Percentiles rank a stretch among this genome's conserved stretches.
phyloP scores from a whole-genome alignment of 2,888 invertebrate genomes.

The Leptogaster cylindrica region DNA sequence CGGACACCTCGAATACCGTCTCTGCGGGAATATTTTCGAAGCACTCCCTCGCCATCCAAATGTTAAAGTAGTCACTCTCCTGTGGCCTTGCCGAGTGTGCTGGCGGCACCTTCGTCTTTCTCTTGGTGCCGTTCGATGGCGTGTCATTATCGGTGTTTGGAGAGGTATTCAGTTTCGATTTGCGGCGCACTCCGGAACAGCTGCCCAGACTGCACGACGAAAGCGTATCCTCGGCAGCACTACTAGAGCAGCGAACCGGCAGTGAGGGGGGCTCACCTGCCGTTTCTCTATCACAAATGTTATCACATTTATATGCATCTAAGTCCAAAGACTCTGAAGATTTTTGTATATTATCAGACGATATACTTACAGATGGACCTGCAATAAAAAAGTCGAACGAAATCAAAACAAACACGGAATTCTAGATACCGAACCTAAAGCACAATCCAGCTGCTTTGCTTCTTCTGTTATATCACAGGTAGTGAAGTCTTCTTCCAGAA shows the following conservation, averaged over 20 bases:
- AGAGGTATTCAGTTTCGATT: conserved; percentile 21
- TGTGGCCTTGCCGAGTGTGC: conserved; percentile 42
- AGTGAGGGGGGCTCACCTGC: neutral
- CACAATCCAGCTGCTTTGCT: neutral
- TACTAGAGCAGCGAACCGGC: conserved; percentile 8
- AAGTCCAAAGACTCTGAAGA: neutral
- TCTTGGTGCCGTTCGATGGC: conserved; percentile 67
- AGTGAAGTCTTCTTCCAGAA: neutral
- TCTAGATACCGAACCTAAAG: neutral
- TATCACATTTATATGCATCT: conserved; percentile 25
- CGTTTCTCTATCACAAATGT: conserved; percentile 11
- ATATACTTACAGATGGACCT: neutral
- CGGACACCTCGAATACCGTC: conserved; percentile 54
- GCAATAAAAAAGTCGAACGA: neutral
- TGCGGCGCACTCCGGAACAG: conserved; percentile 43
- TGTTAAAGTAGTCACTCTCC: conserved; percentile 54
- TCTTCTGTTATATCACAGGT: conserved; percentile 13
- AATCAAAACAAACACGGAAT: neutral
- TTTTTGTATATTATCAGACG: neutral
- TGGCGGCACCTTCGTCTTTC: conserved; percentile 64
- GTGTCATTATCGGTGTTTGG: conserved; percentile 40
- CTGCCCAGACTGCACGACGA: conserved; percentile 27
- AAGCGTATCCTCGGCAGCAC: conserved; percentile 10
- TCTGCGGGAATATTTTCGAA: conserved; percentile 60
- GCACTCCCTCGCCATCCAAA: conserved; percentile 61